phyloP scores from a whole-genome alignment of 2,888 invertebrate genomes.

The Andrena flavipes region DNA sequence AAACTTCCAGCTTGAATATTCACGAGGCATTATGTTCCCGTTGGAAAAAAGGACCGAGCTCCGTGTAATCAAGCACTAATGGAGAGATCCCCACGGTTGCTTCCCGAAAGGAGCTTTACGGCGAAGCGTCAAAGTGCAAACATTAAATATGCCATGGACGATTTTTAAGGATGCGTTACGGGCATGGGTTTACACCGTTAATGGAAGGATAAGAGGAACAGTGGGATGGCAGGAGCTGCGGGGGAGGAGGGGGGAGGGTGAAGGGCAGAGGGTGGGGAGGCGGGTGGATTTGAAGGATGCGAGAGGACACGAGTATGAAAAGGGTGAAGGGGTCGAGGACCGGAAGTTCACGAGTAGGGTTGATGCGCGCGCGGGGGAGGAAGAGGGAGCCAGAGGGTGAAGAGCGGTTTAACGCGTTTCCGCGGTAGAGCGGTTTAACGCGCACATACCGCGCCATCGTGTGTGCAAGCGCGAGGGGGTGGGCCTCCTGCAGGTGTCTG shows the following conservation, averaged over 20 bases:
- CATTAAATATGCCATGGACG: slow-evolving; percentile 71
- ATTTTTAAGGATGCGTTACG: slow-evolving; percentile 71
- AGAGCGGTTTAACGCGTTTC: slow-evolving; percentile 75
- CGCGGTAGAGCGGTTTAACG: slow-evolving; percentile 74
- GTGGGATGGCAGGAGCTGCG: slow-evolving; percentile 27
- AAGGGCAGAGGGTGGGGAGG: not conserved
- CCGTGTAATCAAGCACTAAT: slow-evolving; percentile 68
- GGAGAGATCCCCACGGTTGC: slow-evolving; percentile 52
- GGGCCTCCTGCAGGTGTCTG: not conserved
- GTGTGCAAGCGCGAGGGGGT: slow-evolving; percentile 33
- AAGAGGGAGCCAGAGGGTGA: slow-evolving; percentile 56
- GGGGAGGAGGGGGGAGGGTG: not conserved
- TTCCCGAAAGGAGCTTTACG: slow-evolving; percentile 57
- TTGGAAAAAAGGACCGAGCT: slow-evolving; percentile 11
- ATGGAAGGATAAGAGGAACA: slow-evolving; percentile 72
- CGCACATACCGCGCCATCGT: slow-evolving; percentile 50
- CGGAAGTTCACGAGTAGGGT: slow-evolving; percentile 70
- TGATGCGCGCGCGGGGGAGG: slow-evolving; percentile 62
- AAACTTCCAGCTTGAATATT: slow-evolving; percentile 64
- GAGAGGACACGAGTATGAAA: slow-evolving; percentile 73
- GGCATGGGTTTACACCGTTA: slow-evolving; percentile 68
- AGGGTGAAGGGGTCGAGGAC: slow-evolving; percentile 74
- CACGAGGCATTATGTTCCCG: slow-evolving; percentile 63
- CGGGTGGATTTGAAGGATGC: slow-evolving; percentile 70
- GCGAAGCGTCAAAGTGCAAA: slow-evolving; percentile 70